A percentile compares a stretch with the other conserved stretches of the same genome.
Conservation (phyloP, 2,113 vertebrate genomes). For the Phrynocephalus versicolor region DNA sequence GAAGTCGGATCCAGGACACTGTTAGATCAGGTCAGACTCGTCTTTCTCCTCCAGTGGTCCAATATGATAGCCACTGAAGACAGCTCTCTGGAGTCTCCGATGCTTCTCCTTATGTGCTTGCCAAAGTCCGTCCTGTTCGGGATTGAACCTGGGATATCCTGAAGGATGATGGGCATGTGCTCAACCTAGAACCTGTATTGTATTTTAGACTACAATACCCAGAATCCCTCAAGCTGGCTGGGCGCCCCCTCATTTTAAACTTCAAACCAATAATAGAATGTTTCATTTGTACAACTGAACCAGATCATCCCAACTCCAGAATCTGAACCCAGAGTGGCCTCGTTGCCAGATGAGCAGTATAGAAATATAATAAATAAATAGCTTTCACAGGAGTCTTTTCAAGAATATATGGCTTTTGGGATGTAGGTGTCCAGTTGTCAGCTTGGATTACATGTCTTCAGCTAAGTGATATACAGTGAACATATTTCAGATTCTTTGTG, state of each 20-base stretch:
- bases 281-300: too few species aligned
- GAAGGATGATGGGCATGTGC: too few species aligned
- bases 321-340: too few species aligned
- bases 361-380: too few species aligned
- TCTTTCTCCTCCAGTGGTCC: neutral
- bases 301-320: too few species aligned
- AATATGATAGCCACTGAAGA: neutral
- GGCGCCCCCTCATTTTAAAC: neutral
- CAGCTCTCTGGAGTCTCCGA: neutral
- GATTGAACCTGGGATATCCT: neutral
- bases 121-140: neutral
- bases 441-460: too few species aligned
- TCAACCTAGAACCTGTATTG: neutral
- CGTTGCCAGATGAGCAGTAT: too few species aligned
- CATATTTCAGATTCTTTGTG: too few species aligned
- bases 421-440: too few species aligned
- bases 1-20: neutral
- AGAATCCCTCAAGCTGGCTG: neutral
- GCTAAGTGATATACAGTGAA: too few species aligned
- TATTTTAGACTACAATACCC: neutral
- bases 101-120: neutral
- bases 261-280: neutral
- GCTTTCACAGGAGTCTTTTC: too few species aligned
- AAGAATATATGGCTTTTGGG: too few species aligned
- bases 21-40: neutral